Evolutionary conservation across 2,888 invertebrate genomes (phyloP).

Genomic region (Sminthurinus aureus): DNA sequence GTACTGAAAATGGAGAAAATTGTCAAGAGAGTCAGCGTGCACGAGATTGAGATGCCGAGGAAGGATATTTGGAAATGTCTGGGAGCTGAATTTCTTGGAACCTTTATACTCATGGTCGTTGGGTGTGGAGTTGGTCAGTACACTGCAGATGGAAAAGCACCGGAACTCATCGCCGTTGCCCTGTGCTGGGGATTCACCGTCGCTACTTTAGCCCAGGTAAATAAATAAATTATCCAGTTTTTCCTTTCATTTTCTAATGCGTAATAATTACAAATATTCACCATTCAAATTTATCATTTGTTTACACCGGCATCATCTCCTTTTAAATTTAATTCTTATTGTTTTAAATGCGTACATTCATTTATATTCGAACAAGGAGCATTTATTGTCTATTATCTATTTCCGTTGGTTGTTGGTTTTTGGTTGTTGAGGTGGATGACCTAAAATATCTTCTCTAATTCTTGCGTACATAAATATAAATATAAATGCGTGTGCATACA

Average conservation of each 20-base stretch:
- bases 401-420: background rate
- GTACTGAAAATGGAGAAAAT: slow-evolving; percentile 57
- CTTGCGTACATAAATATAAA: no score
- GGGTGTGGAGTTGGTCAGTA: slow-evolving; percentile 81
- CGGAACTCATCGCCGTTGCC: slow-evolving; percentile 68
- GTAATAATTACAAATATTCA: background rate
- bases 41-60: slow-evolving; percentile 50
- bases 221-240: slow-evolving; percentile 43
- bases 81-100: slow-evolving; percentile 72
- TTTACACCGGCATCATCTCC: background rate
- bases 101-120: slow-evolving; percentile 82
- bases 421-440: background rate
- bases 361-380: background rate
- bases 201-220: slow-evolving; percentile 85
- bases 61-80: slow-evolving; percentile 72
- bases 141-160: slow-evolving; percentile 62
- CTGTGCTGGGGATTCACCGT: slow-evolving; percentile 84
- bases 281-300: background rate
- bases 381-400: background rate
- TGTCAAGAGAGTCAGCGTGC: slow-evolving; percentile 49
- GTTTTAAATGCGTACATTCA: background rate
- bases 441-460: background rate
- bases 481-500: no score
- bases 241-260: background rate
- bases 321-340: background rate